Evolutionary conservation across 2,888 invertebrate species (phyloP).

Genomic region (Euplagia quadripunctaria): DNA sequence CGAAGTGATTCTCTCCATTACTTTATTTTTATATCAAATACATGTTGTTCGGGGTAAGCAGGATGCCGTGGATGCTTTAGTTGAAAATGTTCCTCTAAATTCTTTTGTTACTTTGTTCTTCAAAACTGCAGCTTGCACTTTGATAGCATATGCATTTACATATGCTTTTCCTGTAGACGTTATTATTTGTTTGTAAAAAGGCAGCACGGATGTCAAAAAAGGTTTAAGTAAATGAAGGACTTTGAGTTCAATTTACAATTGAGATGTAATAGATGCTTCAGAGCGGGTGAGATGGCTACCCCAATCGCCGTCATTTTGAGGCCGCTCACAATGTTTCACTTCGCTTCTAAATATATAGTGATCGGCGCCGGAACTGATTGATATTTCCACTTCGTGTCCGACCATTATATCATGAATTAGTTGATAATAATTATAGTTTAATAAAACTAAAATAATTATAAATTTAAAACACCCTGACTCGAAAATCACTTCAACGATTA

Average conservation of each 20-base stretch:
- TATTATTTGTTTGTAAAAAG: background rate
- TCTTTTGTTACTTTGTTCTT: constrained; percentile 7
- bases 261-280: background rate
- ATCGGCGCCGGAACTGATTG: no score
- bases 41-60: constrained; percentile 8
- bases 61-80: constrained; percentile 6
- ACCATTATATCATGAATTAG: no score
- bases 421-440: no score
- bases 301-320: background rate
- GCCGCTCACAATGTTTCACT: background rate
- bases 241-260: background rate
- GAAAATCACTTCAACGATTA: no score
- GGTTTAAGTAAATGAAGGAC: background rate
- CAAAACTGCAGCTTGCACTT: background rate
- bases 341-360: background rate
- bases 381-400: no score
- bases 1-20: constrained; percentile 22
- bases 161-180: background rate
- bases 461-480: no score
- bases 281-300: no score
- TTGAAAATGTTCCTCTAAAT: background rate
- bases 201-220: background rate
- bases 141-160: background rate
- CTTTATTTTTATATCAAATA: constrained; percentile 28
- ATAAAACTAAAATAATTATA: no score